A percentile compares a stretch with the other conserved stretches of the same genome.
Conservation (phyloP, 2,797 vertebrate genomes). For the Amazona finschi region DNA sequence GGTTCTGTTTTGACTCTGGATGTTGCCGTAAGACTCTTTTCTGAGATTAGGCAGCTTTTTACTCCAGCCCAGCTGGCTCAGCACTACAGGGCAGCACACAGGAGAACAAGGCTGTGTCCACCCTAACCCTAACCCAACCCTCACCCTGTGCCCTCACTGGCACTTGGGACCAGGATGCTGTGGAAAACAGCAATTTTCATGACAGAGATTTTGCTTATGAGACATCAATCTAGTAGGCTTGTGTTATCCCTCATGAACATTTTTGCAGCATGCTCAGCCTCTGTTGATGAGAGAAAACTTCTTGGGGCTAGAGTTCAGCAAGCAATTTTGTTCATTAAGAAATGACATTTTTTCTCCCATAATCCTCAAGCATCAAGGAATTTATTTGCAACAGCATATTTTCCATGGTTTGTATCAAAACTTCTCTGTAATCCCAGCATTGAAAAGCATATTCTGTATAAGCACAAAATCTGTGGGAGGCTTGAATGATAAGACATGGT, state of each 20-base stretch:
- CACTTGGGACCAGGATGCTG: not conserved
- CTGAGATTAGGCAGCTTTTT: not conserved
- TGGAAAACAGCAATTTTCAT: not conserved
- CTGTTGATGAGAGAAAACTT: not conserved
- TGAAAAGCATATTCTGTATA: not conserved
- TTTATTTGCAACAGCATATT: not conserved
- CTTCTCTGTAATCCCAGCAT: not conserved
- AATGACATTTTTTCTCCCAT: not conserved
- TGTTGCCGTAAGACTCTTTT: not conserved
- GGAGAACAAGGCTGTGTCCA: too few species aligned
- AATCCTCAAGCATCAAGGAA: not conserved
- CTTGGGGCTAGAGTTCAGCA: not conserved
- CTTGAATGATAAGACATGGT: not conserved
- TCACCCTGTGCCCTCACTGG: not conserved
- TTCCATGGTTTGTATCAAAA: not conserved
- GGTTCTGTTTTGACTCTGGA: not conserved
- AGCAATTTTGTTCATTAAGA: not conserved
- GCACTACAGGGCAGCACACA: not conserved
- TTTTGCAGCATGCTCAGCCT: not conserved
- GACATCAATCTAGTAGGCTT: not conserved
- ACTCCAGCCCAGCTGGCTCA: not conserved
- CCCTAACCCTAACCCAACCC: not conserved
- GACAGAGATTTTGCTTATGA: not conserved
- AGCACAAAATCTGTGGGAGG: not conserved
- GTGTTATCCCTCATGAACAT: not conserved